Evolutionary conservation across 2,888 invertebrate genomes (phyloP).

Genomic region (Didymodactylos carnosus): DNA sequence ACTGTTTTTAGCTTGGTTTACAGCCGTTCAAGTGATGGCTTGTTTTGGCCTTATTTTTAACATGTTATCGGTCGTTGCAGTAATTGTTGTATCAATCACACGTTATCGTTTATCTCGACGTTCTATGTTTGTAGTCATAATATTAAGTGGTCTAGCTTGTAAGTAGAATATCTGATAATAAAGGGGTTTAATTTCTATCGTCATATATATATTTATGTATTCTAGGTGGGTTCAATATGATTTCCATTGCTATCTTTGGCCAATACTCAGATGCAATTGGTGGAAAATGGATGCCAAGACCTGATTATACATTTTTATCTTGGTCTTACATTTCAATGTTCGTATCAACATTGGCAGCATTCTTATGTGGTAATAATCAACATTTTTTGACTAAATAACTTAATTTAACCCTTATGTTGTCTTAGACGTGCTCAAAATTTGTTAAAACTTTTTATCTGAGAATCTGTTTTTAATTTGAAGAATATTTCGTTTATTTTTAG

Average conservation of each 20-base stretch:
- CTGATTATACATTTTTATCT: constrained; percentile 13
- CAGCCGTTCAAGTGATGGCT: constrained; percentile 73
- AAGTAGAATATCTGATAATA: not conserved
- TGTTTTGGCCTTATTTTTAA: constrained; percentile 56
- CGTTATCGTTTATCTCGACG: not conserved
- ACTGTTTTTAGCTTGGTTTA: constrained; percentile 56
- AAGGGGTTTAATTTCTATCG: not conserved
- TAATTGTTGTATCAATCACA: not conserved
- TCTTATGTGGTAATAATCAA: not conserved
- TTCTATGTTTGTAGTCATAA: not conserved
- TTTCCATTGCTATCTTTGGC: not conserved
- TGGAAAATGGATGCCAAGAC: constrained; percentile 15
- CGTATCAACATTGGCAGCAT: not conserved
- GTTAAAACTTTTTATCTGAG: not conserved
- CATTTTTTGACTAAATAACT: too few relatives aligned
- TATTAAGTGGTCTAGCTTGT: not conserved
- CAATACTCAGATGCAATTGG: constrained; percentile 3
- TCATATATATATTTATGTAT: too few relatives aligned
- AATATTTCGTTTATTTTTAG: not conserved
- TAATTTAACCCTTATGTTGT: too few relatives aligned
- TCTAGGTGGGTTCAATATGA: not conserved
- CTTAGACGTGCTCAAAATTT: too few relatives aligned
- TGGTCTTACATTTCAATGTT: constrained; percentile 5
- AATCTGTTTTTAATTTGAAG: not conserved
- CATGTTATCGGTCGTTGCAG: not conserved